phyloP scores from a whole-genome alignment of 2,888 invertebrate genomes.

The Scaptomyza parva region DNA sequence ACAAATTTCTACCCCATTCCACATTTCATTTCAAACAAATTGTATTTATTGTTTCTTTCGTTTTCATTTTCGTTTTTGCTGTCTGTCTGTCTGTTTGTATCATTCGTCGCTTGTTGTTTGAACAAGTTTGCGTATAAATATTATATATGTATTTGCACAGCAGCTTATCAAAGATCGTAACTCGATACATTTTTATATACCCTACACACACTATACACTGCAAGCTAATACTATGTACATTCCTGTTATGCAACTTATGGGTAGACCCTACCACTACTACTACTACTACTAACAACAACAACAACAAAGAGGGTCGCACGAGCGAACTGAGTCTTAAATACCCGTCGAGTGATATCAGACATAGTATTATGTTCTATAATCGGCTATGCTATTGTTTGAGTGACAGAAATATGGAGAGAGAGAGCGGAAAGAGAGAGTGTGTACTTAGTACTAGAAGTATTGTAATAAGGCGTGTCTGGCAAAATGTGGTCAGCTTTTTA shows the following conservation, averaged over 20 bases:
- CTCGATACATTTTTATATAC: conserved; percentile 80
- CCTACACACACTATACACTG: background rate
- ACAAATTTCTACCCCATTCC: conserved; percentile 66
- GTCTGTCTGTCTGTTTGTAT: conserved; percentile 53
- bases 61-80: conserved; percentile 46
- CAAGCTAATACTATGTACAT: background rate
- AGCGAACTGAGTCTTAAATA: conserved; percentile 35
- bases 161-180: conserved; percentile 85
- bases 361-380: conserved; percentile 72
- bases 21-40: too few species aligned
- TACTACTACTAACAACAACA: too few species aligned
- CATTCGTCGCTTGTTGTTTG: conserved; percentile 68
- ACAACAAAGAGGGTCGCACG: conserved; percentile 40
- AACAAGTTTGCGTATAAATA: conserved; percentile 80
- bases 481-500: conserved; percentile 67
- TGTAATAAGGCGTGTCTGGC: conserved; percentile 34
- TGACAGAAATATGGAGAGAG: conserved; percentile 2
- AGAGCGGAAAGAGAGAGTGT: background rate
- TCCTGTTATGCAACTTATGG: conserved; percentile 38
- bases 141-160: conserved; percentile 83
- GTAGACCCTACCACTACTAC: conserved; percentile 22
- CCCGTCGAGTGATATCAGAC: conserved; percentile 16
- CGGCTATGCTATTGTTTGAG: conserved; percentile 44
- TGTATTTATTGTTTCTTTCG: conserved; percentile 60
- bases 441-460: conserved; percentile 11